Evolutionary conservation across 2,113 vertebrate genomes (phyloP), one percentile per base, ranked within the genome.

Genomic region (Corydoras sp.): DNA sequence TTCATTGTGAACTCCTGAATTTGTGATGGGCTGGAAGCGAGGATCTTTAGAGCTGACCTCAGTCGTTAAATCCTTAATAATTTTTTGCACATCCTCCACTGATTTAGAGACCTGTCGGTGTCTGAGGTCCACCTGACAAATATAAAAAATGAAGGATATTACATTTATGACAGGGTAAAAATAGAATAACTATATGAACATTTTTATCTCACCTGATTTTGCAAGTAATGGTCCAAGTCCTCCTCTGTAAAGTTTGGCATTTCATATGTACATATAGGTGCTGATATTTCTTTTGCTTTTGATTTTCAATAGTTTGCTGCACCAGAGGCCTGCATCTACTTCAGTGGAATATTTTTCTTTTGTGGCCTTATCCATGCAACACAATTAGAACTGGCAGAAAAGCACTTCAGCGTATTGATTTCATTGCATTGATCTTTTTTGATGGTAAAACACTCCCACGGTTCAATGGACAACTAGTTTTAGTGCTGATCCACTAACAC

Each of bases 31-130:
- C 65, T 92, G 89, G 73, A 93, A 94, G 12, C 91, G 77, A 0
- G 73, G 13, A 6, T 92, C 92, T 62, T 85, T 91, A 71, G n/a
- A 68, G 76, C 92, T 92, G 82, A 93, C 88, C 58, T 90, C 90
- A 3, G 81, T 6, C 0, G 92, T 94, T 76, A 94, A 74, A 9
- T 79, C 76, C 62, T 91, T 85, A 51, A 93, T 78, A 11, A 91
- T 78, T 66, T 83, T 85, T 79, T 91, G 91, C 7, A 92, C 90
- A 69, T 93, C 90, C 49, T 91, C 88, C 74, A 92, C 86, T 1
- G 81, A 81, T 76, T 84, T 88, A 65, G 90, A 89, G 43, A 93
- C 79, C 64, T 79, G 68, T 7, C 79, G 79, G 56, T 84, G 87
- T 31, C 91, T 84, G 58, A 1, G 63, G 54, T 89, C 83, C 70